Percentiles rank a stretch among this genome's conserved stretches.
These are phyloP conservation scores for Aphodius sticticus DNA, from an alignment of 2,888 invertebrate species.

Conservation along the genomic window DNA sequence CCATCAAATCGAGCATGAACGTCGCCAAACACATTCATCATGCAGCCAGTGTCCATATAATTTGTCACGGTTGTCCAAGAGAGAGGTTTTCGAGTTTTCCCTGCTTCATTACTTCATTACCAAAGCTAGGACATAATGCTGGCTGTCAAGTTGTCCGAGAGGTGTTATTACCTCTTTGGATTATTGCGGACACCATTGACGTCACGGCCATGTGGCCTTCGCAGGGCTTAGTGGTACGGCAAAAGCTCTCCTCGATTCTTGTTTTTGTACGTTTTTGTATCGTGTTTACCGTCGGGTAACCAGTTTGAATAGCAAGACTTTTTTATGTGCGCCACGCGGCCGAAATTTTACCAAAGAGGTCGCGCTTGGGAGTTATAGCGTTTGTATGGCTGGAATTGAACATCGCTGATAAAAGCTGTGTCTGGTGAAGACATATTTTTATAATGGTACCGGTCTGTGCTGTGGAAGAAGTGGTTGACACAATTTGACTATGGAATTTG, in stretches of 20 bases:
- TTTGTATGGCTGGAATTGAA: too few relatives aligned
- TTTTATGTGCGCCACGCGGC: too few relatives aligned
- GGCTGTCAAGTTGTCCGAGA: neutral
- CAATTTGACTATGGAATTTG: too few relatives aligned
- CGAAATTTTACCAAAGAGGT: too few relatives aligned
- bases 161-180: neutral
- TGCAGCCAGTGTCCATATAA: neutral
- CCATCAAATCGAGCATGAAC: neutral
- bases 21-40: neutral
- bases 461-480: too few relatives aligned
- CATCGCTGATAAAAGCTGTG: too few relatives aligned
- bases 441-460: too few relatives aligned
- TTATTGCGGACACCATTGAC: neutral
- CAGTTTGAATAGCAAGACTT: too few relatives aligned
- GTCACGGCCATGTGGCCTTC: neutral
- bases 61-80: neutral
- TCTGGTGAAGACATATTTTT: too few relatives aligned
- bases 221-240: neutral
- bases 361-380: too few relatives aligned
- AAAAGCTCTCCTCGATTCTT: neutral
- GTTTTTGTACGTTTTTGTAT: neutral
- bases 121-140: neutral
- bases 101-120: neutral
- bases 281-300: too few relatives aligned
- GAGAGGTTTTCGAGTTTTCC: neutral